These are phyloP conservation scores for Drosophila mayri DNA, from an alignment of 1,140 invertebrate genomes.

Conservation along the genomic window DNA sequence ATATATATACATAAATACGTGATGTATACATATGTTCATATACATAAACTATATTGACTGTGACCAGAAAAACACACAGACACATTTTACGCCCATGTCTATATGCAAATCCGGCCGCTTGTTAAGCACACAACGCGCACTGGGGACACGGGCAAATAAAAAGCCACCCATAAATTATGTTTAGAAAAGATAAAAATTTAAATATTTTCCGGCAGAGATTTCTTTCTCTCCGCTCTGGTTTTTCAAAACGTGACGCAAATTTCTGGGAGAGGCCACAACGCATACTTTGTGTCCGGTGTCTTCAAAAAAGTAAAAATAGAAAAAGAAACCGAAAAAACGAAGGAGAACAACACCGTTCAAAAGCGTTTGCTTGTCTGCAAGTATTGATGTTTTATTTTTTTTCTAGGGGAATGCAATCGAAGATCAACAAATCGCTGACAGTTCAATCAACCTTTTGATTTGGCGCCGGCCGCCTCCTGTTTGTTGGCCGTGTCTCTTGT, in stretches of 20 bases:
- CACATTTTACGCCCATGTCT: constrained; percentile 6
- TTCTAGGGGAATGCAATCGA: constrained; percentile 45
- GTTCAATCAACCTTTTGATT: constrained; percentile 58
- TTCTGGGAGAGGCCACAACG: constrained; percentile 17
- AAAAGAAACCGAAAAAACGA: neutral
- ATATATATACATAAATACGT: neutral
- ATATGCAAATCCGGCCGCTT: constrained; percentile 15
- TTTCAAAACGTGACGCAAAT: constrained; percentile 52
- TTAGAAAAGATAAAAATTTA: constrained; percentile 41
- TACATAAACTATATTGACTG: constrained; percentile 12
- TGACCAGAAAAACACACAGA: constrained; percentile 2
- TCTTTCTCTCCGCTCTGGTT: constrained; percentile 23
- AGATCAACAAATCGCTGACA: constrained; percentile 42
- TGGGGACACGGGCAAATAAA: constrained; percentile 17
- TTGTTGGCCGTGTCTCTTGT: constrained; percentile 3
- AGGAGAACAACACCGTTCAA: neutral
- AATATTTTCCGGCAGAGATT: constrained; percentile 37
- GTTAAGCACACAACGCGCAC: constrained; percentile 4
- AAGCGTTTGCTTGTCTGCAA: neutral
- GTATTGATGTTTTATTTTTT: constrained; percentile 8
- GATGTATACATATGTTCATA: constrained; percentile 8
- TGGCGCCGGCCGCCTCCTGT: constrained; percentile 15
- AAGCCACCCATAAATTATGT: constrained; percentile 42
- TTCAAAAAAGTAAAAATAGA: constrained; percentile 1
- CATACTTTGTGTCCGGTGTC: constrained; percentile 4